Evolutionary conservation across 2,888 invertebrate genomes (phyloP).

Genomic region (Brachyptera risi): DNA sequence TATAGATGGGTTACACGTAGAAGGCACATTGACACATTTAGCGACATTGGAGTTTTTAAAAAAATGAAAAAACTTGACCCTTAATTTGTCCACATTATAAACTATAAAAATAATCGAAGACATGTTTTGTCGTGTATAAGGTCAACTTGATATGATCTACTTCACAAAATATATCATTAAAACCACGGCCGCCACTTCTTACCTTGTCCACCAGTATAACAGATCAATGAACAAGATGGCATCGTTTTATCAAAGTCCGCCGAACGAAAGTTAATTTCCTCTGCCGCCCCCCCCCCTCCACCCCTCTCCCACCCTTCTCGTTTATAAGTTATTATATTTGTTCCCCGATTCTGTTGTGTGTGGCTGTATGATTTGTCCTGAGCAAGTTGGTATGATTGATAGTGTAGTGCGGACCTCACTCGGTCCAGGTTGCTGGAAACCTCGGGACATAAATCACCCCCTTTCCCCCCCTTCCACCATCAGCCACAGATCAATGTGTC

Average conservation of each 20-base stretch:
- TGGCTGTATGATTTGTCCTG: constrained; percentile 2
- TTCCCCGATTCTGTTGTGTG: constrained; percentile 6
- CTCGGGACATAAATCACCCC: constrained; percentile 27
- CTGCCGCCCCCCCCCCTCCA: neutral
- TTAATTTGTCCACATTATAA: too few species aligned
- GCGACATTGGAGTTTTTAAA: too few species aligned
- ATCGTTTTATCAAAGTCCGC: constrained; percentile 30
- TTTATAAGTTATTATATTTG: constrained; percentile 18
- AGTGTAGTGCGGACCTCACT: constrained; percentile 20
- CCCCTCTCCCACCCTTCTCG: neutral
- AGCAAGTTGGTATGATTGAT: constrained; percentile 26
- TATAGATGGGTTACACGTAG: too few species aligned
- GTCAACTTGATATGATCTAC: too few species aligned
- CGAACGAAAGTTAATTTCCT: constrained; percentile 30
- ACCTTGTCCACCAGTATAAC: neutral
- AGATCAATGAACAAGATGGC: constrained; percentile 13
- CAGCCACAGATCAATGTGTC: constrained; percentile 28
- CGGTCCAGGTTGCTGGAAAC: constrained; percentile 14
- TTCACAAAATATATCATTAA: too few species aligned
- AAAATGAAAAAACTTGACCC: too few species aligned
- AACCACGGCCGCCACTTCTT: too few species aligned
- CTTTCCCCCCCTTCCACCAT: constrained; percentile 13
- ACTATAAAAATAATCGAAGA: too few species aligned
- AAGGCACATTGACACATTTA: too few species aligned
- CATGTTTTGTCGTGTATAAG: too few species aligned